Conservation (phyloP, 2,888 invertebrate genomes). For the Agrotis clavis region DNA sequence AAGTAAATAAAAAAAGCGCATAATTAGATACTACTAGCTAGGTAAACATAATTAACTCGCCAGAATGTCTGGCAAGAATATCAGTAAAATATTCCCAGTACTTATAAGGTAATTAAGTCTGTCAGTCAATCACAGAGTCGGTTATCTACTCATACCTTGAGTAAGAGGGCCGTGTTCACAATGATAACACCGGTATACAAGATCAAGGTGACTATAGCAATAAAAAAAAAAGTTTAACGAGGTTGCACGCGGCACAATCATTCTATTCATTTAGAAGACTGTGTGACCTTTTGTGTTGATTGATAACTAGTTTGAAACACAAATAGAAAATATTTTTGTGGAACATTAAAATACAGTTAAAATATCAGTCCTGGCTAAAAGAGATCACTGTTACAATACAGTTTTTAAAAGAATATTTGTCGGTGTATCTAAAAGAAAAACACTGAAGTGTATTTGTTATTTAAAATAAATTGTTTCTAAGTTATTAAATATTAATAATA, state of each 20-base stretch:
- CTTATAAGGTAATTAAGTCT: conserved; percentile 10
- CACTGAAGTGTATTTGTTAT: too few relatives aligned
- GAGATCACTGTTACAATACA: too few relatives aligned
- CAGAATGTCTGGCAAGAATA: conserved; percentile 14
- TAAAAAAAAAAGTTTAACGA: conserved; percentile 26
- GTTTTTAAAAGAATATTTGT: too few relatives aligned
- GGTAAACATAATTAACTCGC: background rate
- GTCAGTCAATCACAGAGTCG: conserved; percentile 14
- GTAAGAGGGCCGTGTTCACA: conserved; percentile 19
- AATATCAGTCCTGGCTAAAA: background rate
- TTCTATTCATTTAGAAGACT: conserved; percentile 18
- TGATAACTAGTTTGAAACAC: background rate
- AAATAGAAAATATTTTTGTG: background rate
- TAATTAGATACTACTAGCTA: too few relatives aligned
- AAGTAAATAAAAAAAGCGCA: too few relatives aligned
- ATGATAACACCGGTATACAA: conserved; percentile 43
- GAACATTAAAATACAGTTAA: too few relatives aligned
- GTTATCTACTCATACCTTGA: conserved; percentile 4
- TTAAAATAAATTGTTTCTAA: too few relatives aligned
- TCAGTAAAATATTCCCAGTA: background rate
- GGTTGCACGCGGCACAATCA: conserved; percentile 30
- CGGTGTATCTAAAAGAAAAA: too few relatives aligned
- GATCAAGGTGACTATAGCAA: conserved; percentile 56
- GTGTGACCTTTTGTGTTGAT: background rate
- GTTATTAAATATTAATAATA: conserved; percentile 1